A percentile compares a stretch with the other conserved stretches of the same genome.
Evolutionary conservation across 2,888 invertebrate species (phyloP).

Genomic region (Therioaphis trifolii): DNA sequence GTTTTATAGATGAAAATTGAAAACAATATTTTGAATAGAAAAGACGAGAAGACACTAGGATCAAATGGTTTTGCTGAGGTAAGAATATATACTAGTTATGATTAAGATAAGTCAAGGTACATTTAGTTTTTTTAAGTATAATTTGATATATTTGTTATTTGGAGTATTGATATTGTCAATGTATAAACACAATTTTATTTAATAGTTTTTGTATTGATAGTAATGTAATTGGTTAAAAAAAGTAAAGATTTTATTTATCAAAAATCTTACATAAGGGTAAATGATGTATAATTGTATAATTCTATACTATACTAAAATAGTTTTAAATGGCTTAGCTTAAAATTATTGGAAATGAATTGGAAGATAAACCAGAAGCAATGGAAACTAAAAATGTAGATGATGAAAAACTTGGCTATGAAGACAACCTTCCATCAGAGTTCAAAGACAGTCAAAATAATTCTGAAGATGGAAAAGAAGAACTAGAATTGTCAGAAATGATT

Average conservation of each 20-base stretch:
- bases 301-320: background rate
- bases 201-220: no score
- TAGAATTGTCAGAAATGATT: constrained; percentile 66
- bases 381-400: background rate
- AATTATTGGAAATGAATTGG: constrained; percentile 14
- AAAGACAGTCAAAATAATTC: constrained; percentile 55
- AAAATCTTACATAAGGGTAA: no score
- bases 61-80: constrained; percentile 43
- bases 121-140: no score
- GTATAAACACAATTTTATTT: no score
- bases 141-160: no score
- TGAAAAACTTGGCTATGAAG: constrained; percentile 13
- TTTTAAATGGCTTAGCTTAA: constrained; percentile 6
- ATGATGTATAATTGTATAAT: no score
- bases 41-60: background rate
- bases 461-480: constrained; percentile 60
- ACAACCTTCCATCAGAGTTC: constrained; percentile 9
- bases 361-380: background rate
- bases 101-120: no score
- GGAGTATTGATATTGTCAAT: no score
- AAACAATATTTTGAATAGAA: constrained; percentile 23
- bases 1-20: constrained; percentile 18
- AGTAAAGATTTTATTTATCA: no score
- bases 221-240: no score
- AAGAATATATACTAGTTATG: background rate